phyloP scores from a whole-genome alignment of 2,888 invertebrate species.

The Eulithis prunata region DNA sequence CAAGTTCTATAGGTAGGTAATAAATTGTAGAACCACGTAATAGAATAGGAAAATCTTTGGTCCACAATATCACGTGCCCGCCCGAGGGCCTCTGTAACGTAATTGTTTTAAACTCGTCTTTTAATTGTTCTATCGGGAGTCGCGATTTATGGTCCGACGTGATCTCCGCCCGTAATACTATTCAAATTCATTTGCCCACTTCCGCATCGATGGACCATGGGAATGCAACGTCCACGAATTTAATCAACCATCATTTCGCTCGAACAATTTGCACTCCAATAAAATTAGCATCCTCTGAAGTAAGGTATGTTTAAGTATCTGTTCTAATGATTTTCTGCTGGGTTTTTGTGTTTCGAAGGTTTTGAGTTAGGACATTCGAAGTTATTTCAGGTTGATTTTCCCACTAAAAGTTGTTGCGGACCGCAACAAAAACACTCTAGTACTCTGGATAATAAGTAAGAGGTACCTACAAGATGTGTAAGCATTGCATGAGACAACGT shows the following conservation, averaged over 20 bases:
- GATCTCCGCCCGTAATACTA: conserved; percentile 74
- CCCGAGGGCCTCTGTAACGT: conserved; percentile 78
- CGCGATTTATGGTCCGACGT: conserved; percentile 80
- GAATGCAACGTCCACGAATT: conserved; percentile 75
- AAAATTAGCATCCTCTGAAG: conserved; percentile 51
- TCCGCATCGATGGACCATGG: conserved; percentile 75
- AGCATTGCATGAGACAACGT: conserved; percentile 59
- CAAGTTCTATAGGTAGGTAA: conserved; percentile 18
- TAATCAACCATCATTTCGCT: conserved; percentile 71
- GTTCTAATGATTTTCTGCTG: conserved; percentile 28
- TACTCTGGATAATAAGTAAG: conserved; percentile 24
- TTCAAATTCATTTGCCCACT: conserved; percentile 79
- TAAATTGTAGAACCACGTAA: conserved; percentile 20
- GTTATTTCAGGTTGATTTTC: conserved; percentile 10
- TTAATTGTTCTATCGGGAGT: conserved; percentile 83
- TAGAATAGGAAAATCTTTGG: conserved; percentile 43
- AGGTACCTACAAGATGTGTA: conserved; percentile 38
- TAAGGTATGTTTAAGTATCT: conserved; percentile 32
- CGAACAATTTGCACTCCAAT: conserved; percentile 59
- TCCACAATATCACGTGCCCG: conserved; percentile 69
- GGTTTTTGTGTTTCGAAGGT: conserved; percentile 15
- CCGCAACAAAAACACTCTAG: conserved; percentile 23
- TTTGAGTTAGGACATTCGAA: conserved; percentile 4
- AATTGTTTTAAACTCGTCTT: conserved; percentile 84
- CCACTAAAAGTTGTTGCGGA: conserved; percentile 24